phyloP scores from a whole-genome alignment of 2,888 invertebrate species.

The Lithophane socia region DNA sequence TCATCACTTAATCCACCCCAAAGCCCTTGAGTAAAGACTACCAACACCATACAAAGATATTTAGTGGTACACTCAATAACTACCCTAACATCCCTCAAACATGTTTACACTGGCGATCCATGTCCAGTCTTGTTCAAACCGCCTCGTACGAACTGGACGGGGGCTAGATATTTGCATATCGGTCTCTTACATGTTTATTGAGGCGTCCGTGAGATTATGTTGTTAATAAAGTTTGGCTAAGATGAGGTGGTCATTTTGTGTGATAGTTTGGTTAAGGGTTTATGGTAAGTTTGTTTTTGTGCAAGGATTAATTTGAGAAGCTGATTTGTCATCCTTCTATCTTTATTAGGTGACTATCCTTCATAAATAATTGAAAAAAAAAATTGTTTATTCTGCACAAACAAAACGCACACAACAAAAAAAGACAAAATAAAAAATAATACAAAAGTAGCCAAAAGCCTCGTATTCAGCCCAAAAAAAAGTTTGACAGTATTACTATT shows the following conservation, averaged over 20 bases:
- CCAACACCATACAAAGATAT: slow-evolving; percentile 56
- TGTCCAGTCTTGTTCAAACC: slow-evolving; percentile 66
- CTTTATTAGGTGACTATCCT: not conserved
- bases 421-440: no score
- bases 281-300: slow-evolving; percentile 37
- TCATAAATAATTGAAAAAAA: no score
- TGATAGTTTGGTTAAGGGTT: slow-evolving; percentile 37
- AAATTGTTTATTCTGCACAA: no score
- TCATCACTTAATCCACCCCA: slow-evolving; percentile 18
- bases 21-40: slow-evolving; percentile 35
- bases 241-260: slow-evolving; percentile 61
- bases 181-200: slow-evolving; percentile 73
- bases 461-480: no score
- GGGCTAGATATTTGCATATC: slow-evolving; percentile 70
- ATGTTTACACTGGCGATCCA: slow-evolving; percentile 66
- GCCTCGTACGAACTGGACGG: slow-evolving; percentile 60
- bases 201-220: slow-evolving; percentile 67
- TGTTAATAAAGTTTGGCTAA: slow-evolving; percentile 63
- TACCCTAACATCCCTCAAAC: slow-evolving; percentile 57
- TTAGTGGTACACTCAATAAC: slow-evolving; percentile 61
- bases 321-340: slow-evolving; percentile 4
- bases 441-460: no score
- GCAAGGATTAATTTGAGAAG: slow-evolving; percentile 14
- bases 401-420: no score
- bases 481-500: no score